phyloP scores from a whole-genome alignment of 2,888 invertebrate species.

The Cosmopolites sordidus region DNA sequence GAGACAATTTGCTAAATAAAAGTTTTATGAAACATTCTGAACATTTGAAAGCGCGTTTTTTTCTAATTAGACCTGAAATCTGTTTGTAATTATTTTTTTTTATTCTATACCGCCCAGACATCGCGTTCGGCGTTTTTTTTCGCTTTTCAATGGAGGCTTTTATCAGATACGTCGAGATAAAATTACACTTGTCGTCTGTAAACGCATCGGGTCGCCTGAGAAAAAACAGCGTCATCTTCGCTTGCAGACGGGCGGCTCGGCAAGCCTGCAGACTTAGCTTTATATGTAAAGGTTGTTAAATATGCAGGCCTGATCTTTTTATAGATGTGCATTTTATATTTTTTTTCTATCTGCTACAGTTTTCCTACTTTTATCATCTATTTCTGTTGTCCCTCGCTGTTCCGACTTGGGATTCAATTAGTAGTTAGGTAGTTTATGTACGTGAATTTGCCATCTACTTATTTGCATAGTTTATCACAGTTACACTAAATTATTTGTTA shows the following conservation, averaged over 20 bases:
- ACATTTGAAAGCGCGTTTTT: slow-evolving; percentile 8
- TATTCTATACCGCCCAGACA: not conserved
- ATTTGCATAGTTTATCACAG: too few species aligned
- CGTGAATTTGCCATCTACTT: too few species aligned
- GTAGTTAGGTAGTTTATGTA: too few species aligned
- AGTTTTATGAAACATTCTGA: slow-evolving; percentile 12
- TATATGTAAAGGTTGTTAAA: not conserved
- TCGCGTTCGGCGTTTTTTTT: slow-evolving; percentile 14
- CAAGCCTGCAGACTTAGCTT: slow-evolving; percentile 12
- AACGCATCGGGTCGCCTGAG: slow-evolving; percentile 9
- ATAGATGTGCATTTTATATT: too few species aligned
- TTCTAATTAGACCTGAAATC: slow-evolving; percentile 18
- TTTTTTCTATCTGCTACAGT: too few species aligned
- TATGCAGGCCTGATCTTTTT: too few species aligned
- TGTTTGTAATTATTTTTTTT: slow-evolving; percentile 19
- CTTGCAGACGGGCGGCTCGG: not conserved
- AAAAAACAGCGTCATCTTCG: slow-evolving; percentile 10
- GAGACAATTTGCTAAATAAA: slow-evolving; percentile 20
- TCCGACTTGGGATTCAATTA: too few species aligned
- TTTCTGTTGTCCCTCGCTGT: too few species aligned
- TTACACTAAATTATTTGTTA: too few species aligned
- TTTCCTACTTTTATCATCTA: too few species aligned
- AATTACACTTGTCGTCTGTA: slow-evolving; percentile 18
- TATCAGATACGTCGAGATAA: slow-evolving; percentile 17
- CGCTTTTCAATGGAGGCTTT: slow-evolving; percentile 2